These are phyloP conservation scores for Azorinus chamasolen DNA, from an alignment of 2,888 invertebrate genomes.

Conservation along the genomic window DNA sequence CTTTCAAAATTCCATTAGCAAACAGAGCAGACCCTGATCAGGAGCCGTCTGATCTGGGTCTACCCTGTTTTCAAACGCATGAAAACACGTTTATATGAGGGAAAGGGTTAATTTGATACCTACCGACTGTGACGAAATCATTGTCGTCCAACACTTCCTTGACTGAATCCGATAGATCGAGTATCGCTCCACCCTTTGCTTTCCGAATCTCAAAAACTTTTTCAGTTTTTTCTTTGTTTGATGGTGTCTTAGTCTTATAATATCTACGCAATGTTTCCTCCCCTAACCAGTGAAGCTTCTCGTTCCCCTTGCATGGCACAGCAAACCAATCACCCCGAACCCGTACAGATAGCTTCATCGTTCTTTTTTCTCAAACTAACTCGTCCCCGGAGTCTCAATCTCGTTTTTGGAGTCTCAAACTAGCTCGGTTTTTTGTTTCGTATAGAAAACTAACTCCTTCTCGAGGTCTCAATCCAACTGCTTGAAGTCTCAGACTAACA, in stretches of 20 bases:
- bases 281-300: slow-evolving; percentile 88
- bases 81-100: too few species aligned
- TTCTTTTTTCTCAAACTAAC: background rate
- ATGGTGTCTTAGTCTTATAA: slow-evolving; percentile 85
- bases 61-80: too few species aligned
- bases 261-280: slow-evolving; percentile 88
- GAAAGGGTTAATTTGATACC: too few species aligned
- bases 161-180: slow-evolving; percentile 88
- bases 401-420: too few species aligned
- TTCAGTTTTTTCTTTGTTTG: slow-evolving; percentile 66
- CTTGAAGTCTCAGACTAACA: too few species aligned
- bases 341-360: slow-evolving; percentile 88
- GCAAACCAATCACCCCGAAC: slow-evolving; percentile 89
- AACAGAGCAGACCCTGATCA: too few species aligned
- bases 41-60: too few species aligned
- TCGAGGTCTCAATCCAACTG: too few species aligned
- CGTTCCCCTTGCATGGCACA: slow-evolving; percentile 88
- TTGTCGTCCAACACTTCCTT: slow-evolving; percentile 89
- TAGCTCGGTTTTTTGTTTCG: too few species aligned
- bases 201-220: slow-evolving; percentile 88
- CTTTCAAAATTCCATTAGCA: too few species aligned
- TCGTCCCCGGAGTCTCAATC: too few species aligned
- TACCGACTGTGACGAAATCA: slow-evolving; percentile 89
- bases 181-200: slow-evolving; percentile 88
- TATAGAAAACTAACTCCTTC: too few species aligned